Base-by-base conservation (phyloP, 2,113 vertebrate species). In the Epinephelus moara region DNA sequence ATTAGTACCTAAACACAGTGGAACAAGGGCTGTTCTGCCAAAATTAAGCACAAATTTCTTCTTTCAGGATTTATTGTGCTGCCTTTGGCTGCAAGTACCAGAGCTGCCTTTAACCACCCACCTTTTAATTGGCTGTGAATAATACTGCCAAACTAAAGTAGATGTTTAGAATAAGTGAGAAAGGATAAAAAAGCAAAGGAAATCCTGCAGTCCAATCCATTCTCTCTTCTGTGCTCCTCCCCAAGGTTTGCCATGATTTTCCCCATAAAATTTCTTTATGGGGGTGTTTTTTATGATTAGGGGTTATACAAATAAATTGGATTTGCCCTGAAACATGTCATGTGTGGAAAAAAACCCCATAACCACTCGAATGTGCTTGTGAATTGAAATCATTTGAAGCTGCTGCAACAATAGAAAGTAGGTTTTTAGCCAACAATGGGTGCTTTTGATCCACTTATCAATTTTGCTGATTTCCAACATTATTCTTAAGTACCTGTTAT, bases 121-220 rank as follows among this genome's bases (percentile, higher is more conserved):
- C 25, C 21, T 30, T 80, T 72, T 87, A 72, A 84, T 49, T 68
- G 27, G 53, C 66, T 42, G 37, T 21, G 27, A 71, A 40, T 64
- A 77, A 64, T 63, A 70, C 23, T 70, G 47, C 21, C 67, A 70
- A 61, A 40, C 23, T 23, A 23, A 53, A 62, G 25, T 6, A 17
- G 27, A 15, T 49, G 45, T 4, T 11, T 9, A 49, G 13, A 49
- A 49, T 14, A 49, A 49, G 7, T 21, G 7, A 53, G 3, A 55
- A 53, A 50, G 4, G 21, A 56, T 23, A 56, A 56, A 55, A 19
- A 55, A 23, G 11, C n/a, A 13, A n/a, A 56, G 0, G 4, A 12
- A 52, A 37, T 37, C 33, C 33, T 37, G 33, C 33, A 37, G 33
- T 37, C 33, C 33, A 37, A 37, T 33, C 4, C 30, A 23, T 40